These are phyloP conservation scores for Acronicta aceris DNA, from an alignment of 2,888 invertebrate species.

Conservation along the genomic window DNA sequence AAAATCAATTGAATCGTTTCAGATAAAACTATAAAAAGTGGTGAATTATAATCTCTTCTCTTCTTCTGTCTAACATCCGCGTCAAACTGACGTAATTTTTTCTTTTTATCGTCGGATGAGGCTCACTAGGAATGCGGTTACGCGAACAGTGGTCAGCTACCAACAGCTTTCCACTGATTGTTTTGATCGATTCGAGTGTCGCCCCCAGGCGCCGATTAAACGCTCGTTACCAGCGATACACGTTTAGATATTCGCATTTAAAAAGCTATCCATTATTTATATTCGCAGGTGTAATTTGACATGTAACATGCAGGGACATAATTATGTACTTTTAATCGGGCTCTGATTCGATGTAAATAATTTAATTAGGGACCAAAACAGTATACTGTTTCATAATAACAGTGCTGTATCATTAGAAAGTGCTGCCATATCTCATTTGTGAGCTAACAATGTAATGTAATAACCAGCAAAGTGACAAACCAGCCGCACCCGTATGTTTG, in stretches of 20 bases:
- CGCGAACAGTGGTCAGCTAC: constrained; percentile 65
- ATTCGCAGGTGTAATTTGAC: constrained; percentile 59
- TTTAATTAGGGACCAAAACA: constrained; percentile 32
- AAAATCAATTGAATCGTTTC: constrained; percentile 27
- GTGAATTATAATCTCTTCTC: constrained; percentile 22
- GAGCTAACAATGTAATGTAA: constrained; percentile 60
- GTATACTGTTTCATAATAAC: constrained; percentile 51
- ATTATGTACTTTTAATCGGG: constrained; percentile 32
- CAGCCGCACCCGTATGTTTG: constrained; percentile 72
- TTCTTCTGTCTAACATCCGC: constrained; percentile 24
- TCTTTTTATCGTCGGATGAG: constrained; percentile 63
- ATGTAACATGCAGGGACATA: constrained; percentile 44
- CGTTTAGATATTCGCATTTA: constrained; percentile 58
- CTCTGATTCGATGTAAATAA: constrained; percentile 33
- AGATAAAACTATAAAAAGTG: constrained; percentile 3
- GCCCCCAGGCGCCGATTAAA: constrained; percentile 68
- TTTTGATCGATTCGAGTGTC: constrained; percentile 71
- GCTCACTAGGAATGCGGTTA: constrained; percentile 74
- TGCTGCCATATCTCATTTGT: constrained; percentile 58
- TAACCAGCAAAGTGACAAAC: constrained; percentile 60
- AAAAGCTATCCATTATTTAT: constrained; percentile 62
- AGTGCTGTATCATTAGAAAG: constrained; percentile 64
- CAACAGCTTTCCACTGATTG: constrained; percentile 74
- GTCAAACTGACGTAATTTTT: constrained; percentile 59
- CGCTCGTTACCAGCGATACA: constrained; percentile 68